Conservation (phyloP, 2,888 invertebrate genomes). For the Apodemia mormo region DNA sequence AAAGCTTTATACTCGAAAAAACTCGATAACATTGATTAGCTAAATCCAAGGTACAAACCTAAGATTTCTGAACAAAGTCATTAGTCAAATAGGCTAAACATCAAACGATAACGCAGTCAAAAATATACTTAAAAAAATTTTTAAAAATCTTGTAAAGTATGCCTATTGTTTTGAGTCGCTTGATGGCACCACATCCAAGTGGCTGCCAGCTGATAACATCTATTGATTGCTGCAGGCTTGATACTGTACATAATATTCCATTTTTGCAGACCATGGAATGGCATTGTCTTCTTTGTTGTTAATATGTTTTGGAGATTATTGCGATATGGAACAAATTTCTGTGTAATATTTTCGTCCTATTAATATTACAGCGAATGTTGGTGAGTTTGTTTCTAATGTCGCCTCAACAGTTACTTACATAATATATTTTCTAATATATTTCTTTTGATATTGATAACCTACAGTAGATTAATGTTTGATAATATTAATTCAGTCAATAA, state of each 20-base stretch:
- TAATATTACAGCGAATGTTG: not conserved
- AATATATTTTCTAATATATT: too few relatives aligned
- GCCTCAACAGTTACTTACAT: too few relatives aligned
- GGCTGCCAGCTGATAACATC: not conserved
- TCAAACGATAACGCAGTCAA: not conserved
- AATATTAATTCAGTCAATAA: too few relatives aligned
- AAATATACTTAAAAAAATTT: not conserved
- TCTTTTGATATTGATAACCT: too few relatives aligned
- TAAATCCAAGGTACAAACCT: too few relatives aligned
- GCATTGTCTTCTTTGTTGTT: slow-evolving; percentile 6
- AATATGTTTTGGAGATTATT: slow-evolving; percentile 1
- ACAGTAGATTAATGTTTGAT: too few relatives aligned
- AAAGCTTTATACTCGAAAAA: too few relatives aligned
- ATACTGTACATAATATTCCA: not conserved
- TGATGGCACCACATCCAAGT: not conserved
- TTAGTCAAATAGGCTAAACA: too few relatives aligned
- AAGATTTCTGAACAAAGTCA: too few relatives aligned
- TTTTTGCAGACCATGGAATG: slow-evolving; percentile 4
- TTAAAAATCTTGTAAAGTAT: not conserved
- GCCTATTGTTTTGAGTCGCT: not conserved
- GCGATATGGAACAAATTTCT: not conserved
- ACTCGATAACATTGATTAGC: too few relatives aligned
- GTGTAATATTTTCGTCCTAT: not conserved
- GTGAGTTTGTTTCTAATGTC: too few relatives aligned
- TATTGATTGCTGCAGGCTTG: not conserved